Evolutionary conservation across 64 coral and sea anemone genomes (phyloP).

Genomic region (Acropora tenuis): DNA sequence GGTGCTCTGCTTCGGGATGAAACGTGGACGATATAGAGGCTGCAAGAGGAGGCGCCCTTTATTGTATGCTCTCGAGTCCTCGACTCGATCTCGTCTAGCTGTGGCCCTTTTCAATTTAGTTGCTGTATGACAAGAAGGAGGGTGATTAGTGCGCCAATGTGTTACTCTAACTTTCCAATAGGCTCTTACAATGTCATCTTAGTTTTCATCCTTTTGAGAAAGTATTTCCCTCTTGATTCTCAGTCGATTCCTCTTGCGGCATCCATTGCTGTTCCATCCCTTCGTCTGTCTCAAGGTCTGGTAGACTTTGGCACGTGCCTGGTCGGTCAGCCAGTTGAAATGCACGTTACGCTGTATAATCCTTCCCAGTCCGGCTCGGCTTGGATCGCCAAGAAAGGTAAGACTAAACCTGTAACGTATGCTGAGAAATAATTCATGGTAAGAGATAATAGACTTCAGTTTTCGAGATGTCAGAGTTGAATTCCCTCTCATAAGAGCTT

Average conservation of each 20-base stretch:
- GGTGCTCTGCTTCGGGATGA: too few species aligned
- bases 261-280: slow-evolving; percentile 73
- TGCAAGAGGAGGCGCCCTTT: too few species aligned
- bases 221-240: background rate
- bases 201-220: background rate
- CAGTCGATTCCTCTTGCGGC: slow-evolving; percentile 87
- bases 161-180: background rate
- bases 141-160: too few species aligned
- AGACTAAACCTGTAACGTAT: too few species aligned
- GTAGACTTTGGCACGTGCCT: slow-evolving; percentile 93
- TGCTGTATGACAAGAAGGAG: too few species aligned
- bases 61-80: too few species aligned
- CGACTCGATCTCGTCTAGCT: too few species aligned
- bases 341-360: slow-evolving; percentile 72
- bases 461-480: too few species aligned
- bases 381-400: slow-evolving; percentile 91
- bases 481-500: too few species aligned
- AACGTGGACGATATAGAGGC: too few species aligned
- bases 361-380: slow-evolving; percentile 66
- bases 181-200: background rate
- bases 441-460: too few species aligned
- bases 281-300: slow-evolving; percentile 73
- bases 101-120: too few species aligned
- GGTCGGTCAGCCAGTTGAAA: slow-evolving; percentile 82
- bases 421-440: background rate